Base-by-base conservation (phyloP, 1,140 invertebrate species). In the Diuraphis noxia region DNA sequence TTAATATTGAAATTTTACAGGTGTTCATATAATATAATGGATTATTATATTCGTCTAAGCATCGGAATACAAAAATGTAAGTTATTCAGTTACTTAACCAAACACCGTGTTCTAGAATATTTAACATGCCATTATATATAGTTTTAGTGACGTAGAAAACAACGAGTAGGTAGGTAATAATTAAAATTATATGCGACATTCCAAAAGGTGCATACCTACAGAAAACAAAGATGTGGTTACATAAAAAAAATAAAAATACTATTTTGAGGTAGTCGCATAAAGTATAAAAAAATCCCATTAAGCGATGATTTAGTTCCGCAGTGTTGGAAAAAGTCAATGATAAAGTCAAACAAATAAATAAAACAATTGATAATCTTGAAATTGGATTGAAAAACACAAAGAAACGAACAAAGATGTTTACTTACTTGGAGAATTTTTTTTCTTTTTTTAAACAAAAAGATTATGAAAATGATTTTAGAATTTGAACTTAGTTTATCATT, bases 71-170 rank as follows among this genome's bases (percentile, higher is more conserved):
- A 49, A 86, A 46, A 49, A 49, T 86, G 6, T 49, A 49, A 86
- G 41, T 86, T 86, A 86, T 86, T 86, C 84, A 49, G 84, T 82
- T 36, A 43, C 43, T 49, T 49, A 34, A 49, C 30, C 43, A 46
- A 36, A 86, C 41, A 49, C 43, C 9, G 19, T 49, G n/a, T 49
- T 49, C n/a, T 86, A 43, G n/a, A 86, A 86, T 86, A 25, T 86
- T 86, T 86, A 46, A n/a, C n/a, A 36, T 86, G 43, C 84, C 84
- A 86, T 49, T 86, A 49, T 19, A 86, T 86, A 34, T 49, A 46
- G 41, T 49, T 86, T 86, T 23, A 36, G n/a, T 2, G 36, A 36
- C 36, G 49, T 86, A 86, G 41, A 87, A 56, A 56, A 87, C 36
- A n/a, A 85, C 40, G 56, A 84, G 56, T 72, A 72, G 56, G 38